A percentile compares a stretch with the other conserved stretches of the same genome.
phyloP scores from a whole-genome alignment of 2,888 invertebrate genomes.

The Spisula subtruncata region DNA sequence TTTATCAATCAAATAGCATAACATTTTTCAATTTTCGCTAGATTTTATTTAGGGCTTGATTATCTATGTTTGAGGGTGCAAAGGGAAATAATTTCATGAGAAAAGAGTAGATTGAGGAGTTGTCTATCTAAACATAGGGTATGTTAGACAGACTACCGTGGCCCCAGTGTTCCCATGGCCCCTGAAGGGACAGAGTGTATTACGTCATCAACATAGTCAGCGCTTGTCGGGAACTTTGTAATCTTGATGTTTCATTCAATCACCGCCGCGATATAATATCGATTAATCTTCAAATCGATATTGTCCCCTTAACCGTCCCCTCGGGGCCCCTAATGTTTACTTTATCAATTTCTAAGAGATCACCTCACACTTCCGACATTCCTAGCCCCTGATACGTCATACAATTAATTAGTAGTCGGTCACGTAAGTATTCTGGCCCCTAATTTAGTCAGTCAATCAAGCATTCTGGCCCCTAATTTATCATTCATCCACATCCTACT shows the following conservation, averaged over 20 bases:
- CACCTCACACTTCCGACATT: slow-evolving; percentile 8
- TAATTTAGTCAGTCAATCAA: neutral
- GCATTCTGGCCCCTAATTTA: neutral
- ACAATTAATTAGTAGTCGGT: slow-evolving; percentile 1
- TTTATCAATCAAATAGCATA: no score
- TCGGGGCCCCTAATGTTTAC: slow-evolving; percentile 2
- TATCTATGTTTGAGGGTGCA: no score
- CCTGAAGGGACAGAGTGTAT: neutral
- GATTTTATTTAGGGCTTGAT: no score
- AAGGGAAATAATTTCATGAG: no score
- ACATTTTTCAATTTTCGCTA: no score
- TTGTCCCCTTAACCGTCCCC: slow-evolving; percentile 1
- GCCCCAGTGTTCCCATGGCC: neutral
- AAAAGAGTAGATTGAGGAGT: no score
- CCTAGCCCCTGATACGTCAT: neutral
- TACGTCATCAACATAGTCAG: neutral
- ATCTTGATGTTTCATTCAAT: neutral
- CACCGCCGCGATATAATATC: neutral
- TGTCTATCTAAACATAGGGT: no score
- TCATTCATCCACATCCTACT: neutral
- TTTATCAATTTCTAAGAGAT: neutral
- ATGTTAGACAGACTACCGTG: no score
- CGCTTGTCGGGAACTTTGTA: neutral
- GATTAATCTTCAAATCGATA: slow-evolving; percentile 10
- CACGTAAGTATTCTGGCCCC: neutral